Base-by-base conservation (phyloP, 2,888 invertebrate species). In the Lasioglossum villosulum region DNA sequence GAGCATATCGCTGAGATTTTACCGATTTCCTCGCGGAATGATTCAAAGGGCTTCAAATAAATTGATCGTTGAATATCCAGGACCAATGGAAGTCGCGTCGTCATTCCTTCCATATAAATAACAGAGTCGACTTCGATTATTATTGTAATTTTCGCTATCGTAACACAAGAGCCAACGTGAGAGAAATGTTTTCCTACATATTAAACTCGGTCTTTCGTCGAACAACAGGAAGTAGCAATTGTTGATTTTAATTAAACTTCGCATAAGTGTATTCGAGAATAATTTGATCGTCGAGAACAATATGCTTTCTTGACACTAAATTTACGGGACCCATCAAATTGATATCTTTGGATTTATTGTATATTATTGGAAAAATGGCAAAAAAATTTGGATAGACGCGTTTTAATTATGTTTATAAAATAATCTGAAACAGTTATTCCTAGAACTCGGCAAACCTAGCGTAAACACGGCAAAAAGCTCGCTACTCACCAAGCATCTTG, bases 401-500 rank as follows among this genome's bases (percentile, higher is more conserved):
- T 39, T 39, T 1, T 39, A 2, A 12, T 42, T 12, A 12, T 12
- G 42, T 42, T 42, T 14, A 42, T 42, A 42, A 42, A 42, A 14
- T 42, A 42, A 12, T 4, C 4, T 42, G 42, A 42, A 42, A 42
- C 14, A 14, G 4, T 42, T 14, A 14, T 42, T 42, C 2, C 42
- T 42, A 42, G 42, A 14, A 4, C 0, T 42, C 12, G 0, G 42
- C 14, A 14, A 42, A 0, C 42, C 12, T 14, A 42, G 42, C 14
- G 42, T 14, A 4, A 14, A 42, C 42, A n/a, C 2, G 10, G 3
- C 2, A n/a, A 1, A 52, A 52, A n/a, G n/a, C 3, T 8, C 52
- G 10, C 52, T n/a, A n/a, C 97, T 96, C 93, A 97, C 97, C 97
- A 82, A 97, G 95, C 97, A 97, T 97, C 95, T 97, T 97, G 27